Evolutionary conservation across 92 coral and sea anemone species (phyloP).

Genomic region (Palythoa grandiflora): DNA sequence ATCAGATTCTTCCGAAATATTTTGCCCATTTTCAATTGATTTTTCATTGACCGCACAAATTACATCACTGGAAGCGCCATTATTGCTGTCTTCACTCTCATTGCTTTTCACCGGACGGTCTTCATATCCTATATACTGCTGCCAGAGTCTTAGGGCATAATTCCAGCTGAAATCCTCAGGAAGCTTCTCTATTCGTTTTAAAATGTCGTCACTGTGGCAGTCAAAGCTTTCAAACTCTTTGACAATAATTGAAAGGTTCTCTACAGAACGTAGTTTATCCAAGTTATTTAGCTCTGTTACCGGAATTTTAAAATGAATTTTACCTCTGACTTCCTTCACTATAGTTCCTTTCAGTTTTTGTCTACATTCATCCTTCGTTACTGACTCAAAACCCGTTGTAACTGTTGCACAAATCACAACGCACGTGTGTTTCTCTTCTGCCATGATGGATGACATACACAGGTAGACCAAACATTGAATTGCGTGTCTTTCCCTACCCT

Average conservation of each 20-base stretch:
- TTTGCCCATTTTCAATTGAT: neutral
- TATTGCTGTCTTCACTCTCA: neutral
- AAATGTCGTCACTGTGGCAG: conserved; percentile 62
- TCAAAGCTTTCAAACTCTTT: conserved; percentile 67
- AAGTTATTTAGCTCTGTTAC: conserved; percentile 60
- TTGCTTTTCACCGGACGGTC: conserved; percentile 9
- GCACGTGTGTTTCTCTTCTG: neutral
- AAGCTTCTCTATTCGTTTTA: conserved; percentile 73
- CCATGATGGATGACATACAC: conserved; percentile 4
- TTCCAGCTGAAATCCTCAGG: conserved; percentile 79
- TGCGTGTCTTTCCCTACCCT: too few relatives aligned
- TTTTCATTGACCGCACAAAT: neutral
- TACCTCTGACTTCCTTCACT: conserved; percentile 80
- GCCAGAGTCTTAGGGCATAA: conserved; percentile 77
- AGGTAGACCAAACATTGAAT: neutral
- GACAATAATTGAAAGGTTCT: conserved; percentile 87
- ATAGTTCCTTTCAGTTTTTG: conserved; percentile 77
- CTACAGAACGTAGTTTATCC: conserved; percentile 84
- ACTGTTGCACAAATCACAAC: conserved; percentile 86
- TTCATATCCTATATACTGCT: conserved; percentile 63
- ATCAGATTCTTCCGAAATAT: neutral
- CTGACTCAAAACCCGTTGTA: conserved; percentile 86
- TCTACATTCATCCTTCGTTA: conserved; percentile 85
- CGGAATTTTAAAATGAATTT: conserved; percentile 82
- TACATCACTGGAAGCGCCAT: neutral